Percentiles rank a stretch among this genome's conserved stretches.
Conservation (phyloP, 2,113 vertebrate genomes). For the Opisthocomus hoazin region DNA sequence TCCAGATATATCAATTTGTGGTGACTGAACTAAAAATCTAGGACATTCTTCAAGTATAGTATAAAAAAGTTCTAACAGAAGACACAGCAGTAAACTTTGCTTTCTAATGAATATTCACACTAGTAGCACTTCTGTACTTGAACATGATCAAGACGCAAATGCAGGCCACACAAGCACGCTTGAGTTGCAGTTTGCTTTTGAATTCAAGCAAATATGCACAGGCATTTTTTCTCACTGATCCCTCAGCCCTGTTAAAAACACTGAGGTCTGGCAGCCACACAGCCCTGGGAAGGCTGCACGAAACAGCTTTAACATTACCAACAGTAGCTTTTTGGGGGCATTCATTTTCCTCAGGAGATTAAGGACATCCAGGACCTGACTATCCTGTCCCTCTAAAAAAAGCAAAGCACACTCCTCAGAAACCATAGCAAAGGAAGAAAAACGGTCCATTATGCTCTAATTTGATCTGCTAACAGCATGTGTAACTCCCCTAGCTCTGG, state of each 20-base stretch:
- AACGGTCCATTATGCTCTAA: not conserved
- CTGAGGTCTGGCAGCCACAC: slow-evolving; percentile 13
- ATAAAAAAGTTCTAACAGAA: not conserved
- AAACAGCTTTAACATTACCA: not conserved
- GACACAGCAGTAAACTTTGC: not conserved
- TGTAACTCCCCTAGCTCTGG: not conserved
- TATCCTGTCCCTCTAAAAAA: not conserved
- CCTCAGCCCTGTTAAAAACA: not conserved
- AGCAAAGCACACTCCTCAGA: not conserved
- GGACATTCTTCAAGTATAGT: not conserved
- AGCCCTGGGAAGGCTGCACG: not conserved
- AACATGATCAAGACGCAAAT: not conserved
- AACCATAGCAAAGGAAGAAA: not conserved
- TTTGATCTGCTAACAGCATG: not conserved
- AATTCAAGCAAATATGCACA: not conserved
- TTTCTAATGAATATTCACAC: not conserved
- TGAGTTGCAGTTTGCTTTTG: not conserved
- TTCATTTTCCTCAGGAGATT: not conserved
- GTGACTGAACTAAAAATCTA: not conserved
- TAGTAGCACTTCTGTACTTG: not conserved
- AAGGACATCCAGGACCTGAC: not conserved
- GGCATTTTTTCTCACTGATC: not conserved
- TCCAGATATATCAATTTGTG: not conserved
- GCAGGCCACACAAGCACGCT: not conserved
- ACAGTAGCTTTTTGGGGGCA: not conserved